Evolutionary conservation across 2,888 invertebrate species (phyloP).

Genomic region (Epirrhoe tristata): DNA sequence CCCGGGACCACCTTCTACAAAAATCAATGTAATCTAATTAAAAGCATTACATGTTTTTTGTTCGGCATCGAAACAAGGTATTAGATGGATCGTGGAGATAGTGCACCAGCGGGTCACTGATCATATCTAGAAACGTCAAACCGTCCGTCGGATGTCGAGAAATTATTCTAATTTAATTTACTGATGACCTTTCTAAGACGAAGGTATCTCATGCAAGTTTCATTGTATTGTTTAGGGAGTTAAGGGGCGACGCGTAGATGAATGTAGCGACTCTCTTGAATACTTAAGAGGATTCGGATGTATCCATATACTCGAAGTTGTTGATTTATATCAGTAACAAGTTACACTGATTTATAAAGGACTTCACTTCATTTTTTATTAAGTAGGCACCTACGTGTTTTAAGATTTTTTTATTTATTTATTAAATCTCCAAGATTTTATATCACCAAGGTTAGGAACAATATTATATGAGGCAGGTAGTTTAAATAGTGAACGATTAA

Average conservation of each 20-base stretch:
- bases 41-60: constrained; percentile 85
- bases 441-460: not conserved
- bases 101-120: constrained; percentile 79
- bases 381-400: too few relatives aligned
- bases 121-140: constrained; percentile 80
- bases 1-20: constrained; percentile 48
- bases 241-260: constrained; percentile 44
- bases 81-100: constrained; percentile 81
- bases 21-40: constrained; percentile 86
- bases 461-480: too few relatives aligned
- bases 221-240: constrained; percentile 68
- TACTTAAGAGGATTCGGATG: constrained; percentile 10
- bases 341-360: not conserved
- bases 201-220: constrained; percentile 70
- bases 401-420: too few relatives aligned
- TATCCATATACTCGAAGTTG: not conserved
- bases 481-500: too few relatives aligned
- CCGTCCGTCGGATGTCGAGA: constrained; percentile 79
- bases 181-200: constrained; percentile 75
- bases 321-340: not conserved
- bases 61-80: constrained; percentile 80
- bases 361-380: too few relatives aligned
- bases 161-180: constrained; percentile 84
- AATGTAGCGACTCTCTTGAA: constrained; percentile 23
- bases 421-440: not conserved